phyloP scores from a whole-genome alignment of 1,140 invertebrate genomes.

The Drosophila nasuta region DNA sequence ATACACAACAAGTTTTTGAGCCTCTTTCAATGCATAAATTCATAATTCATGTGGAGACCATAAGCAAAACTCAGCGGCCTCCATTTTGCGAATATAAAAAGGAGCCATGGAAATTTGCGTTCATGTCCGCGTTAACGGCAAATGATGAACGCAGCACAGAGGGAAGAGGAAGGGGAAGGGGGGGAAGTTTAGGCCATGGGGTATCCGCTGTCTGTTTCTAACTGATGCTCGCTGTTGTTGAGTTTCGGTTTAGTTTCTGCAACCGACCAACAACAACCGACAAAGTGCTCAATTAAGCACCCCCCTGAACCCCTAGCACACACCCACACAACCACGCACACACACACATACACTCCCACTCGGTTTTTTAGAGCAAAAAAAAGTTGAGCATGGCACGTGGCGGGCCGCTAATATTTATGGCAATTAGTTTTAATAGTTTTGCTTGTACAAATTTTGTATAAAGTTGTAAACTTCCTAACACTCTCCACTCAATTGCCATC shows the following conservation, averaged over 20 bases:
- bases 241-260: constrained; percentile 53
- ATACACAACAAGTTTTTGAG: constrained; percentile 53
- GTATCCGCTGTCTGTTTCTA: constrained; percentile 22
- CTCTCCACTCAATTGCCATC: constrained; percentile 16
- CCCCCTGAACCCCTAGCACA: neutral
- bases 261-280: constrained; percentile 49
- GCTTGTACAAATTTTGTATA: constrained; percentile 73
- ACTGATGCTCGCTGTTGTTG: constrained; percentile 21
- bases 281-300: constrained; percentile 77
- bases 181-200: neutral
- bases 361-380: constrained; percentile 47
- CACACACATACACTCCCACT: constrained; percentile 15
- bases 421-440: constrained; percentile 82
- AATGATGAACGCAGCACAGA: neutral
- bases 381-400: constrained; percentile 72
- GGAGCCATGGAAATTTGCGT: constrained; percentile 9
- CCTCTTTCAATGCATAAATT: constrained; percentile 81
- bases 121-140: neutral
- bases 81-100: constrained; percentile 40
- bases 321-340: neutral
- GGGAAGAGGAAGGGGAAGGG: neutral
- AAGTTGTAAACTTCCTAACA: constrained; percentile 64
- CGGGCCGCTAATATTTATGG: constrained; percentile 79
- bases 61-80: constrained; percentile 37
- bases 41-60: constrained; percentile 72